These are phyloP conservation scores for Diabrotica undecimpunctata DNA, from an alignment of 1,140 invertebrate species.

Conservation along the genomic window DNA sequence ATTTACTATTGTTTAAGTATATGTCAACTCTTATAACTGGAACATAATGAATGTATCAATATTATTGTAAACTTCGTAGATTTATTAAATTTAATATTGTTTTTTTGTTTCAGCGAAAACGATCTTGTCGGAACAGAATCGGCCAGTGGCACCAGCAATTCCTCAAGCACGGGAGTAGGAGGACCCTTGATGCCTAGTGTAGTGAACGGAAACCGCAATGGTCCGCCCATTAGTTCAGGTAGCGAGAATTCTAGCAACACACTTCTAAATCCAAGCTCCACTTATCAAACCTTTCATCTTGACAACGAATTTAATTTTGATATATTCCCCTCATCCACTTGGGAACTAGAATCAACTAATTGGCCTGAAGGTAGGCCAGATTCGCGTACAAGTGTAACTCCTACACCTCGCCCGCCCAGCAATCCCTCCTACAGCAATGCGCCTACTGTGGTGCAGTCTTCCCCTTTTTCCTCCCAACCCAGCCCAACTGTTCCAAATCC, in stretches of 20 bases:
- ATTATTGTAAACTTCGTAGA: too few relatives aligned
- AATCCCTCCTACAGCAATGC: slow-evolving; percentile 50
- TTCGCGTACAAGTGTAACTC: slow-evolving; percentile 55
- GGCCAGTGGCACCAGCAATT: slow-evolving; percentile 39
- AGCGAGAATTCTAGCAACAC: slow-evolving; percentile 45
- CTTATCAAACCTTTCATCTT: slow-evolving; percentile 47
- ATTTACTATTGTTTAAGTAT: too few relatives aligned
- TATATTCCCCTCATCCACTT: slow-evolving; percentile 54
- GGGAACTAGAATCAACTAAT: slow-evolving; percentile 49
- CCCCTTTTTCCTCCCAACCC: slow-evolving; percentile 48
- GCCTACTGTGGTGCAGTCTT: slow-evolving; percentile 52
- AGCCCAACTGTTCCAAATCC: slow-evolving; percentile 51
- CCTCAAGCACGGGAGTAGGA: slow-evolving; percentile 47
- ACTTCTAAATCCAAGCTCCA: slow-evolving; percentile 43
- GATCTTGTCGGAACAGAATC: slow-evolving; percentile 48
- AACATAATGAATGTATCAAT: too few relatives aligned
- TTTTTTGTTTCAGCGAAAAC: slow-evolving; percentile 50
- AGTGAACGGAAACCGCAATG: slow-evolving; percentile 55
- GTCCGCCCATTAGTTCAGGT: slow-evolving; percentile 39
- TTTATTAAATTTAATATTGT: neutral
- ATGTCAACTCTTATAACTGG: too few relatives aligned
- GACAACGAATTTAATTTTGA: slow-evolving; percentile 61
- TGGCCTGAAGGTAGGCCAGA: slow-evolving; percentile 52
- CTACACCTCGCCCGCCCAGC: slow-evolving; percentile 52
- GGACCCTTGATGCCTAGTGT: slow-evolving; percentile 64